Percentiles rank a stretch among this genome's conserved stretches.
These are phyloP conservation scores for Phymatocera aterrima DNA, from an alignment of 2,888 invertebrate species.

Conservation along the genomic window DNA sequence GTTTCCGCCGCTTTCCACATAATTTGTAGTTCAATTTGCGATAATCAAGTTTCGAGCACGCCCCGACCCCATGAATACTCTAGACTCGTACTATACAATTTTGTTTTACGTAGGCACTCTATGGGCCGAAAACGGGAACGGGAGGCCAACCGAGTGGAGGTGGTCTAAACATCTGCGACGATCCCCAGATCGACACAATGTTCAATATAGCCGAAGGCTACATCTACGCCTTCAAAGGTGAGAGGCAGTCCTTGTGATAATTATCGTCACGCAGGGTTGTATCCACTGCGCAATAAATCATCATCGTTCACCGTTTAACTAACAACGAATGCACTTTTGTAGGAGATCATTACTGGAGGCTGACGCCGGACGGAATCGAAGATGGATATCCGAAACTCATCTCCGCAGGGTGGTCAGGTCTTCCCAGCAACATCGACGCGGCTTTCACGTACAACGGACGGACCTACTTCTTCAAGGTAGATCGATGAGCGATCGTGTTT, in stretches of 20 bases:
- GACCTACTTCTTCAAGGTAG: conserved; percentile 95
- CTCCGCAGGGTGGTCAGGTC: conserved; percentile 85
- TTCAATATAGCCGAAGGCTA: conserved; percentile 89
- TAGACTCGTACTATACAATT: background rate
- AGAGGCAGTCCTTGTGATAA: background rate
- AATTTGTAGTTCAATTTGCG: background rate
- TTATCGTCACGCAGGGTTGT: background rate
- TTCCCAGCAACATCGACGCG: conserved; percentile 90
- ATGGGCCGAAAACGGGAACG: conserved; percentile 79
- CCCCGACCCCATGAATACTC: no score
- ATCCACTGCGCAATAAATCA: background rate
- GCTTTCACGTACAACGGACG: conserved; percentile 95
- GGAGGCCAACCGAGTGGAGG: conserved; percentile 77
- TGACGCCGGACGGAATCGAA: conserved; percentile 88
- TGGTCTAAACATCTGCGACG: conserved; percentile 83
- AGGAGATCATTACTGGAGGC: conserved; percentile 88
- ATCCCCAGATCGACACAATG: conserved; percentile 88
- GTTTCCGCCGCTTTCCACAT: no score
- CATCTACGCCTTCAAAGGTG: conserved; percentile 92
- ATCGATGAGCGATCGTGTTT: background rate
- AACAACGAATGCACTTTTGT: conserved; percentile 40
- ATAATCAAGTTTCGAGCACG: background rate
- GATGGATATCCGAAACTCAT: conserved; percentile 90
- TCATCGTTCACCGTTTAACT: background rate
- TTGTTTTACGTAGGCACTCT: conserved; percentile 79